Evolutionary conservation across 2,888 invertebrate species (phyloP), one percentile per base, ranked within the genome.

Genomic region (Acrocyrtus sp.): DNA sequence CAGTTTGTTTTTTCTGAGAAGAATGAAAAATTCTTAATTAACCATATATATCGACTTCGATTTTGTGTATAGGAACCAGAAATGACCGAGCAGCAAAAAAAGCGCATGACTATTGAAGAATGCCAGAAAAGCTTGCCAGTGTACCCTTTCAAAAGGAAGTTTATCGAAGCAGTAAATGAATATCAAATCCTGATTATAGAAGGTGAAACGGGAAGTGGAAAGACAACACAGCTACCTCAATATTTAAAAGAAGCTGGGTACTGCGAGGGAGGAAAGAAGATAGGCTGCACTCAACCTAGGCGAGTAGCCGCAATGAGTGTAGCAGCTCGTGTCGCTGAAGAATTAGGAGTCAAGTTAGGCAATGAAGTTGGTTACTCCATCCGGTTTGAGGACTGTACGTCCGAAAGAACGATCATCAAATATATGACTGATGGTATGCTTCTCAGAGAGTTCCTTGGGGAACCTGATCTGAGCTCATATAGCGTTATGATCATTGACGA

Each of bases 301-400:
- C 87, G 99, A 84, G 99, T 99, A 1, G 99, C 99, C 22, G 98
- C 99, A 2, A 99, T 99, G 99, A 96, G 96, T n/a, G 99, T 99
- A 22, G 95, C 99, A 21, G 93, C 98, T 3, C 89, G 99, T 84
- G 99, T 99, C 0, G 95, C 98, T 2, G 94, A 98, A 84, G 99
- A 99, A 88, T 95, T 98, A 94, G 90, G 90, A 79, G 93, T 95
- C 0, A 99, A 98, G 86, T 87, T 99, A 26, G 99, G 98, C 57
- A 94, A 93, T 84, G 94, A 94, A 87, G 94, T 94, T 56, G 90
- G 90, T 15, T 90, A 90, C 84, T 88, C 88, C 80, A 99, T 99
- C 82, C 89, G 99, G 81, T 99, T 99, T 87, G 99, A 99, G 86
- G 99, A 99, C 84, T 99, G 98, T 83, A 98, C 98, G 0, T 97